Evolutionary conservation across 2,113 vertebrate species (phyloP).

Genomic region (Zosterops pallidus): DNA sequence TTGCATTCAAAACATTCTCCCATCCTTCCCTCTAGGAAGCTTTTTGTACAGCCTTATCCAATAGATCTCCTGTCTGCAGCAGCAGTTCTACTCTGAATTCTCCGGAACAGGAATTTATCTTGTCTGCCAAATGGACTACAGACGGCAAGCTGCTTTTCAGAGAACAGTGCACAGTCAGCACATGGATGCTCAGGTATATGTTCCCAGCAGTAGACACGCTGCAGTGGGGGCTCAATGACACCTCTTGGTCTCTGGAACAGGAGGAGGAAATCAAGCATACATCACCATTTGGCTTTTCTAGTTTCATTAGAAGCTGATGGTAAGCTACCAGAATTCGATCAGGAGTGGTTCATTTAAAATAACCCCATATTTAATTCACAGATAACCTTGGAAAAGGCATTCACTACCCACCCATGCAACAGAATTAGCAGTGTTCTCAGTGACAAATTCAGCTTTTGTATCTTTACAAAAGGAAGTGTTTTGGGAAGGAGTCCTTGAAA

Average conservation of each 20-base stretch:
- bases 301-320: neutral
- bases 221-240: neutral
- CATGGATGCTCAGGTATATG: neutral
- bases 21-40: neutral
- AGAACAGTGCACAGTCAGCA: neutral
- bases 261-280: neutral
- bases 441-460: neutral
- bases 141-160: neutral
- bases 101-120: neutral
- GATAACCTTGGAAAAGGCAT: neutral
- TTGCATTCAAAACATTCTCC: neutral
- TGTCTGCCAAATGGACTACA: neutral
- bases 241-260: neutral
- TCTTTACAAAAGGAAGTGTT: neutral
- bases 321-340: rapidly evolving
- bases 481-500: neutral
- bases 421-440: neutral
- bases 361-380: neutral
- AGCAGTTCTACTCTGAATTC: neutral
- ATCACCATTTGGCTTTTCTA: neutral
- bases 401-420: neutral
- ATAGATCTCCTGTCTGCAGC: neutral
- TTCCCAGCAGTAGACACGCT: neutral
- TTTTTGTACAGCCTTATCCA: neutral
- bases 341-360: neutral